Percentiles rank a stretch among this genome's conserved stretches.
phyloP scores from a whole-genome alignment of 2,113 vertebrate species.

The Campylomormyrus tamandua region DNA sequence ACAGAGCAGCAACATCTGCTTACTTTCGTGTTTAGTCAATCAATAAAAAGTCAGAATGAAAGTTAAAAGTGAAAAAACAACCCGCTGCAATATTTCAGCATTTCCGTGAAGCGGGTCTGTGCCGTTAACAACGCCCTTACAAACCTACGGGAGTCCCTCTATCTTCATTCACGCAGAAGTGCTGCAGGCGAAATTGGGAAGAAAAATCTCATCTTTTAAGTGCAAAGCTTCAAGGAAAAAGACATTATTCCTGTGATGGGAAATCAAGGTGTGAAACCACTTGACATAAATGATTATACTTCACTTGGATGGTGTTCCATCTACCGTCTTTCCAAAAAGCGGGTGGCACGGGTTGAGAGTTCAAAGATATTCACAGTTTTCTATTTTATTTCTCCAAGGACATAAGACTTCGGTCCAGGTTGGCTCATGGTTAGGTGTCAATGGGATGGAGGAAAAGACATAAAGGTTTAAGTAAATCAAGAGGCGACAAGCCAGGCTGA shows the following conservation, averaged over 20 bases:
- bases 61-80: background rate
- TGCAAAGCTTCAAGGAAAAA: background rate
- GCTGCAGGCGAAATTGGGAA: background rate
- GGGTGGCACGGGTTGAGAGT: background rate
- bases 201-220: constrained; percentile 1
- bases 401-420: background rate
- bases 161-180: background rate
- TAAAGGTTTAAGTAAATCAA: background rate
- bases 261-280: background rate
- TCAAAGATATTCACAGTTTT: background rate
- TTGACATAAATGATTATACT: background rate
- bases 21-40: background rate
- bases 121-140: background rate
- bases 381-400: background rate
- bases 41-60: background rate
- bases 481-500: background rate
- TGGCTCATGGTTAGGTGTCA: background rate
- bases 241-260: background rate
- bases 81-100: background rate
- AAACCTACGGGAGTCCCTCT: background rate
- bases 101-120: background rate
- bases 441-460: background rate
- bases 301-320: background rate
- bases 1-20: background rate
- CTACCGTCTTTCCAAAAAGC: background rate